Evolutionary conservation across 1,140 invertebrate species (phyloP).

Genomic region (Goniozus legneri): DNA sequence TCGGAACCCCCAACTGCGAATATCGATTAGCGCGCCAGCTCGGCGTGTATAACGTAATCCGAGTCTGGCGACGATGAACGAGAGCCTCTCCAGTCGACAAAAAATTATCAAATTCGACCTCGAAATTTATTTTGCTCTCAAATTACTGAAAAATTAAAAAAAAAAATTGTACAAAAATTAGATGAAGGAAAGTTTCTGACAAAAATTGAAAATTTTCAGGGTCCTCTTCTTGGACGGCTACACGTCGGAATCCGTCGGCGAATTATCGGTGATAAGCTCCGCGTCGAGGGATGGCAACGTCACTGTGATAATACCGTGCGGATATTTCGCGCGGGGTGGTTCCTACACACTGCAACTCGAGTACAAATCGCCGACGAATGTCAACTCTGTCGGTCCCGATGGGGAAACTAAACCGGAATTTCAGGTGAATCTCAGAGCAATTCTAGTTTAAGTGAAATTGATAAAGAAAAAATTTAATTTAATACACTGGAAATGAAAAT

Average conservation of each 20-base stretch:
- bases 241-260: conserved; percentile 43
- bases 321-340: conserved; percentile 66
- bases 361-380: conserved; percentile 43
- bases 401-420: not conserved
- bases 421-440: too few species aligned
- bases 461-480: too few species aligned
- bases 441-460: too few species aligned
- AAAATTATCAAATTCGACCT: not conserved
- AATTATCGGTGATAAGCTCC: conserved; percentile 34
- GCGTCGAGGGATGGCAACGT: conserved; percentile 34
- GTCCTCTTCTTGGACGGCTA: conserved; percentile 42
- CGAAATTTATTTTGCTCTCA: too few species aligned
- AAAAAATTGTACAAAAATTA: conserved; percentile 3
- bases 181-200: not conserved
- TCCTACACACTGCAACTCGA: conserved; percentile 50
- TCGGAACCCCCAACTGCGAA: too few species aligned
- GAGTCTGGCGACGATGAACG: not conserved
- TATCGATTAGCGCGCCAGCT: too few species aligned
- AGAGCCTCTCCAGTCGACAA: not conserved
- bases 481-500: too few species aligned
- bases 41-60: too few species aligned
- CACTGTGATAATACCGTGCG: conserved; percentile 63
- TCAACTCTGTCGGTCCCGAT: conserved; percentile 37
- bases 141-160: not conserved
- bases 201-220: conserved; percentile 21